Conservation (phyloP, 2,888 invertebrate species). For the Xylota sylvarum region DNA sequence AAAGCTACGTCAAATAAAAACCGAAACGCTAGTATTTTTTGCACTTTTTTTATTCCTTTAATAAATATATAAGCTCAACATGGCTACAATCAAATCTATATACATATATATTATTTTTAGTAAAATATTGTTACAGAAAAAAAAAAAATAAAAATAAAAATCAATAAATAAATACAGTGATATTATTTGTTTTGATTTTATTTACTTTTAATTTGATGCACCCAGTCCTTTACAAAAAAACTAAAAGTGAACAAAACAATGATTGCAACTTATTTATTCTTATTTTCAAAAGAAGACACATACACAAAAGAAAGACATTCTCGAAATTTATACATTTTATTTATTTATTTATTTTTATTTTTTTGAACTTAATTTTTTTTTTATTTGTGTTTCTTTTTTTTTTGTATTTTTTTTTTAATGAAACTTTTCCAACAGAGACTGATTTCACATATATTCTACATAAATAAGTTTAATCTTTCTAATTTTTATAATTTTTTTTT, state of each 20-base stretch:
- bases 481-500: constrained; percentile 46
- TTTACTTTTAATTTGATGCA: constrained; percentile 41
- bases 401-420: constrained; percentile 42
- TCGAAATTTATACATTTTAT: constrained; percentile 50
- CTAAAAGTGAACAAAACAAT: constrained; percentile 23
- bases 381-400: constrained; percentile 17
- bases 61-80: constrained; percentile 30
- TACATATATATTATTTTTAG: constrained; percentile 24
- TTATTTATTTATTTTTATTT: constrained; percentile 18
- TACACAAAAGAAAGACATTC: constrained; percentile 37
- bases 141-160: too few species aligned
- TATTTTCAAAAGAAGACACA: constrained; percentile 46
- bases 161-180: constrained; percentile 15
- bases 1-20: constrained; percentile 83
- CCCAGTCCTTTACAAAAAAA: constrained; percentile 30
- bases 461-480: constrained; percentile 30
- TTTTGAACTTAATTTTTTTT: constrained; percentile 1
- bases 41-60: constrained; percentile 44
- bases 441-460: constrained; percentile 55
- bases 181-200: background rate
- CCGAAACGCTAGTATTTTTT: constrained; percentile 30
- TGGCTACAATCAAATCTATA: constrained; percentile 27
- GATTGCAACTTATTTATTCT: constrained; percentile 50
- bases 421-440: constrained; percentile 69
- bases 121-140: background rate